These are phyloP conservation scores for Melanostoma mellinum DNA, from an alignment of 2,888 invertebrate species.

Conservation along the genomic window DNA sequence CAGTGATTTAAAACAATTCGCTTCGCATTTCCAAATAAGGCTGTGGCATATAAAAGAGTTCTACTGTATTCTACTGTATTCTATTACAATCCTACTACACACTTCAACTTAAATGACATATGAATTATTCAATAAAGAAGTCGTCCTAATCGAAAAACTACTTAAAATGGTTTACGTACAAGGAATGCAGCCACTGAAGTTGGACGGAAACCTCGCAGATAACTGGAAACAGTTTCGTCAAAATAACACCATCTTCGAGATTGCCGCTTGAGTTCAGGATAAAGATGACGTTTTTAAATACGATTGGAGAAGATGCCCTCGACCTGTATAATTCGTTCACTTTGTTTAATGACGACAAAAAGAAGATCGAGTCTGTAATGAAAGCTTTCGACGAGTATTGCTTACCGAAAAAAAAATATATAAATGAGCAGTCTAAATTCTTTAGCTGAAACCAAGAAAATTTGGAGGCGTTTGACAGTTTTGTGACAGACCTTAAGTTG, in stretches of 20 bases:
- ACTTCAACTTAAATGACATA: too few species aligned
- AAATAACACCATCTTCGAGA: slow-evolving; percentile 65
- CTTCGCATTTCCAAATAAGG: too few species aligned
- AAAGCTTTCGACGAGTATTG: slow-evolving; percentile 60
- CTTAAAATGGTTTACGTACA: slow-evolving; percentile 6
- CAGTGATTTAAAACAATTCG: too few species aligned
- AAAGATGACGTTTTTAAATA: slow-evolving; percentile 72
- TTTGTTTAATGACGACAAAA: slow-evolving; percentile 59
- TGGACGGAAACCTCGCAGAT: slow-evolving; percentile 49
- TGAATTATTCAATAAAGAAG: neutral
- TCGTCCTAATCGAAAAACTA: too few species aligned
- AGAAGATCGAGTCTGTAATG: slow-evolving; percentile 50
- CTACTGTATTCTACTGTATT: too few species aligned
- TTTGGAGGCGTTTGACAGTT: slow-evolving; percentile 38
- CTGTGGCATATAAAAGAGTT: too few species aligned
- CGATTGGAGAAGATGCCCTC: slow-evolving; percentile 70
- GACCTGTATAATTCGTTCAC: slow-evolving; percentile 73
- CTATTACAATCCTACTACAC: too few species aligned
- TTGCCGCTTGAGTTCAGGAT: slow-evolving; percentile 66
- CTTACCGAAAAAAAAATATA: slow-evolving; percentile 35
- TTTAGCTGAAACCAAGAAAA: slow-evolving; percentile 11
- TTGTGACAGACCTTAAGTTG: slow-evolving; percentile 48
- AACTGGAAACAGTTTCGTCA: slow-evolving; percentile 71
- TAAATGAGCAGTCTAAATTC: slow-evolving; percentile 34
- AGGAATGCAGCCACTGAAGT: neutral